Conservation (phyloP, 1,140 invertebrate species). For the Zaprionus africanus region DNA sequence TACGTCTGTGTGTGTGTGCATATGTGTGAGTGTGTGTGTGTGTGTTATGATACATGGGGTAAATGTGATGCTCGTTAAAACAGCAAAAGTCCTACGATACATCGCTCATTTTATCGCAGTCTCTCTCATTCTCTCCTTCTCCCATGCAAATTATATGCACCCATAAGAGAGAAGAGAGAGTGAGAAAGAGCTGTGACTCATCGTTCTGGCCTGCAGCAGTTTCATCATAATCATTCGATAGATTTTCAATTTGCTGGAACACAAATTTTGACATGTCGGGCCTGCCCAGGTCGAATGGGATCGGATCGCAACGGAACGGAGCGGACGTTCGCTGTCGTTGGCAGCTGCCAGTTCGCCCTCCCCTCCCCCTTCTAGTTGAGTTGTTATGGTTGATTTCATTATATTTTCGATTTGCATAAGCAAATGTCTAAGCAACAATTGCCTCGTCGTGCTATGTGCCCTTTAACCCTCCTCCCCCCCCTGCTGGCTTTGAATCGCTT, state of each 20-base stretch:
- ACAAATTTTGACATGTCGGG: constrained; percentile 6
- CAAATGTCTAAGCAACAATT: constrained; percentile 75
- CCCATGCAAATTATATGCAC: constrained; percentile 21
- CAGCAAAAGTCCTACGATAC: constrained; percentile 35
- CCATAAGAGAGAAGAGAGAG: background rate
- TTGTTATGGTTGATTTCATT: constrained; percentile 78
- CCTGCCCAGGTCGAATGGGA: background rate
- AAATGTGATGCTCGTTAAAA: constrained; percentile 42
- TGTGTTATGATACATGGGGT: constrained; percentile 45
- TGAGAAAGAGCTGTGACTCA: background rate
- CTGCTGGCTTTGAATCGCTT: constrained; percentile 41
- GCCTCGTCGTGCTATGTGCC: background rate
- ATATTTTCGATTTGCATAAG: constrained; percentile 82
- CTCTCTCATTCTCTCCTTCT: background rate
- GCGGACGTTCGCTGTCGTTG: background rate
- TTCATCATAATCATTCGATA: constrained; percentile 17
- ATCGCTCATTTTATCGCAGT: constrained; percentile 30
- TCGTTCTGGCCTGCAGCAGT: constrained; percentile 2
- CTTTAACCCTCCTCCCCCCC: background rate
- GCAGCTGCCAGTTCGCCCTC: background rate
- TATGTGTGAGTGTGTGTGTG: background rate
- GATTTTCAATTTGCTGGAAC: constrained; percentile 29
- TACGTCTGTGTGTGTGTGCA: background rate
- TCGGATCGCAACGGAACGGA: background rate
- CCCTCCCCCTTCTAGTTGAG: background rate